Percentiles rank a stretch among this genome's conserved stretches.
phyloP scores from a whole-genome alignment of 2,113 vertebrate species.

The Sphaerodactylus townsendi region DNA sequence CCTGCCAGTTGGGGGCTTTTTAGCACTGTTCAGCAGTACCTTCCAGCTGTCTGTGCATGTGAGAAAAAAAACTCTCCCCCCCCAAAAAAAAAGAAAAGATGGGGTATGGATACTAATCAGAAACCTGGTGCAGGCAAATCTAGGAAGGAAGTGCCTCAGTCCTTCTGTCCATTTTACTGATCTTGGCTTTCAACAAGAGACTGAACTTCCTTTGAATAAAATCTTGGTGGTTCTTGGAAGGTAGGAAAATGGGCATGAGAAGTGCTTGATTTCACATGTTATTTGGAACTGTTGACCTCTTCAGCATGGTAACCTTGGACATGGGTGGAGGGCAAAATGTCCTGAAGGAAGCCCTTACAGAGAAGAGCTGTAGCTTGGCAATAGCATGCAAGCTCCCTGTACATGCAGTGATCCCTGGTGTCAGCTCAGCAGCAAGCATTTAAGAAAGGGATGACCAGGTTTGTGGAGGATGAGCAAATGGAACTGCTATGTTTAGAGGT shows the following conservation, averaged over 20 bases:
- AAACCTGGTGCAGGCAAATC: not conserved
- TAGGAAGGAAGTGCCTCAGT: not conserved
- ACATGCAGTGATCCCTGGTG: too few relatives aligned
- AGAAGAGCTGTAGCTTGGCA: too few relatives aligned
- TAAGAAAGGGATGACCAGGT: too few relatives aligned
- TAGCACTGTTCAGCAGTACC: constrained; percentile 7
- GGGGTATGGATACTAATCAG: not conserved
- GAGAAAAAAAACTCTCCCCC: not conserved
- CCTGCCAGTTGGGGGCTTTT: constrained; percentile 1
- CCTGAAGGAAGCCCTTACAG: not conserved
- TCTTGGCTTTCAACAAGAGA: not conserved
- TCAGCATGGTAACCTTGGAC: not conserved
- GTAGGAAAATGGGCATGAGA: not conserved
- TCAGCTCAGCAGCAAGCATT: too few relatives aligned
- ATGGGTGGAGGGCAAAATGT: too few relatives aligned
- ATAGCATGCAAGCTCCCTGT: too few relatives aligned
- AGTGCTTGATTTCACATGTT: not conserved
- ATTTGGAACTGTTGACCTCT: not conserved
- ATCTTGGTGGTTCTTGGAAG: not conserved
- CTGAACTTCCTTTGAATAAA: not conserved
- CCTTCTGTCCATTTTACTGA: not conserved
- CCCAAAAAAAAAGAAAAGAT: not conserved
- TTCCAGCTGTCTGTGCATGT: not conserved
- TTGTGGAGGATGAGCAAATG: too few relatives aligned
- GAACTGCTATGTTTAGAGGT: too few relatives aligned